Base-by-base conservation (phyloP, 2,888 invertebrate species). In the Conops quadrifasciatus region DNA sequence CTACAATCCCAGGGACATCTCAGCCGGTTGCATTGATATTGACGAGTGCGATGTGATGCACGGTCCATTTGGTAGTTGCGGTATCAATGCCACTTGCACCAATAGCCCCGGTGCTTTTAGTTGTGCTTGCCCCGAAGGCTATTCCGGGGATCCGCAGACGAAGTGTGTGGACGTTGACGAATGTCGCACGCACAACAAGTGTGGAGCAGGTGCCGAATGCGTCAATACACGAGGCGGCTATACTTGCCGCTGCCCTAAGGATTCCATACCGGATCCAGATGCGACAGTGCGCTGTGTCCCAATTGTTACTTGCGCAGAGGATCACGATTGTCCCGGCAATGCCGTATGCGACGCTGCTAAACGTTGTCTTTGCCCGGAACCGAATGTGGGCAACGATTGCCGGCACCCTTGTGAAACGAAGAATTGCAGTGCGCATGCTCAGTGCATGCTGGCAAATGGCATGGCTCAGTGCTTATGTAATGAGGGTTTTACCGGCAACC, bases 371-470 rank as follows among this genome's bases (percentile, higher is more conserved):
- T 96, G 96, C 79, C 96, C 95, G 2, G 94, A 94, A 80, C 96
- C 96, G 0, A 96, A 96, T 82, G 88, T 94, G 77, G 96, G 96
- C 78, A 94, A 95, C 79, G 94, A 95, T 81, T 96, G 96, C 80
- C 90, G 95, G 86, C 96, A 96, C 91, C 96, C 96, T 1, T 96
- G 96, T 83, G 96, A 96, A 88, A 90, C 92, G 30, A 87, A 93
- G 49, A 90, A 90, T 71, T 96, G 96, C 83, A 93, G 94, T 63
- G 91, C 93, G 63, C 96, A 96, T 85, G 93, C 95, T 7, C 93
- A 95, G 81, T 96, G 96, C 85, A 92, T 95, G 89, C 86, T 96
- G 68, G 90, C 93, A 69, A 93, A 93, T 80, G 92, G 93, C 80
- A 89, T 90, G 78, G 94, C 95, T 0, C 93, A 93, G 80, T 96